phyloP scores from a whole-genome alignment of 2,888 invertebrate genomes.

The Gnatocerus cornutus region DNA sequence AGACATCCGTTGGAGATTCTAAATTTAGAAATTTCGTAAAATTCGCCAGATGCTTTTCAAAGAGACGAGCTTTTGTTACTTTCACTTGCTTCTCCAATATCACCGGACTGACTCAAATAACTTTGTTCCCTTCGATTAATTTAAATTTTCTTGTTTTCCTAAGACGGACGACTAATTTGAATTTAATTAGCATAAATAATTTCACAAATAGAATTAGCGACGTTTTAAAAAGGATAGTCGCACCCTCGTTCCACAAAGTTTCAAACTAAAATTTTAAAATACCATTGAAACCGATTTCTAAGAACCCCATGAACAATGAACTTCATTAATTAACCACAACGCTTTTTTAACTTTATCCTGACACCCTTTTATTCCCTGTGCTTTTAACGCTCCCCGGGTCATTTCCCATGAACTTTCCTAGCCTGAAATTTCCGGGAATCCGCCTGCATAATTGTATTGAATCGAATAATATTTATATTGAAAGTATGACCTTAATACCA shows the following conservation, averaged over 20 bases:
- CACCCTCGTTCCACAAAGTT: not conserved
- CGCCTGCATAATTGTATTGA: not conserved
- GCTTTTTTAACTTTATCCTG: not conserved
- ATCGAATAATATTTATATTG: not conserved
- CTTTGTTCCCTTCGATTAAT: too few relatives aligned
- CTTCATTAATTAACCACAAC: conserved; percentile 1
- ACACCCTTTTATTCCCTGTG: not conserved
- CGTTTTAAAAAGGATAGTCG: too few relatives aligned
- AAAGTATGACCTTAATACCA: not conserved
- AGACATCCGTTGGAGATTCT: too few relatives aligned
- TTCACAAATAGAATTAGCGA: too few relatives aligned
- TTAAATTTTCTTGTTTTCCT: too few relatives aligned
- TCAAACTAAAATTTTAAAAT: not conserved
- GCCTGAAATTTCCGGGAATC: not conserved
- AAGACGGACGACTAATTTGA: too few relatives aligned
- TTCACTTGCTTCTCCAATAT: too few relatives aligned
- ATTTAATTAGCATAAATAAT: too few relatives aligned
- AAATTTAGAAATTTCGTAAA: too few relatives aligned
- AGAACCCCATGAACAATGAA: not conserved
- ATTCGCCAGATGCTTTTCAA: too few relatives aligned
- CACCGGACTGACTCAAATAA: too few relatives aligned
- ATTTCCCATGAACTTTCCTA: conserved; percentile 3
- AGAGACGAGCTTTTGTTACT: too few relatives aligned
- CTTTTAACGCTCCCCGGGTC: not conserved
- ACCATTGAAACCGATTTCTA: not conserved